Evolutionary conservation across 2,113 vertebrate genomes (phyloP).

Genomic region (Bothrops jararaca): DNA sequence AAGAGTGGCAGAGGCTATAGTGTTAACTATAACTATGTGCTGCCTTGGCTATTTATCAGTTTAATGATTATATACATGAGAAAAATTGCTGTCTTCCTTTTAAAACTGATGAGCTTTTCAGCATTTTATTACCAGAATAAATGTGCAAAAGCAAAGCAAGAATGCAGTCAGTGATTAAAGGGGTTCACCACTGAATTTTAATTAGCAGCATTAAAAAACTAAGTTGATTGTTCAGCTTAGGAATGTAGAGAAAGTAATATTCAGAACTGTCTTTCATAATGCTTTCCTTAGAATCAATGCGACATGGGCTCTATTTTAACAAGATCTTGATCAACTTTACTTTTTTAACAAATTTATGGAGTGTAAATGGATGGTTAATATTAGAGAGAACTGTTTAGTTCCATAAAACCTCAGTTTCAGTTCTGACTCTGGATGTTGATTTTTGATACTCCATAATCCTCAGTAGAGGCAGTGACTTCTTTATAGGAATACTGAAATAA

Average conservation of each 20-base stretch:
- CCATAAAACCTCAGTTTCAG: background rate
- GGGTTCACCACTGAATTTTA: constrained; percentile 63
- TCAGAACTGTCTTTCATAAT: constrained; percentile 31
- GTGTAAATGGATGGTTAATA: background rate
- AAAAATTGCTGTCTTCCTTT: constrained; percentile 57
- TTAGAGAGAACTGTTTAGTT: background rate
- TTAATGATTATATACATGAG: constrained; percentile 58
- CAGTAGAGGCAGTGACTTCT: background rate
- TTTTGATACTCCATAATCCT: background rate
- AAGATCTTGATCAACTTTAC: background rate
- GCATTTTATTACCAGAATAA: constrained; percentile 59
- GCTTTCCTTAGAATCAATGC: constrained; percentile 28
- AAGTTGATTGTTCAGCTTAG: constrained; percentile 44
- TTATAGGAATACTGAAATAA: background rate
- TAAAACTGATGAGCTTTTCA: constrained; percentile 60
- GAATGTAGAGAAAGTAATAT: constrained; percentile 47
- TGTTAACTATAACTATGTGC: constrained; percentile 45
- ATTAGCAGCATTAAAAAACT: constrained; percentile 57
- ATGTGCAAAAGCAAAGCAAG: constrained; percentile 64
- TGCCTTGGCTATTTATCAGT: constrained; percentile 58
- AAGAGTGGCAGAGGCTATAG: constrained; percentile 33
- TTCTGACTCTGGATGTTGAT: background rate
- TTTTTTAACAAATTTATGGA: background rate
- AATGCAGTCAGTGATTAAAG: constrained; percentile 64
- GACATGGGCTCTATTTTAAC: background rate